Percentiles rank a stretch among this genome's conserved stretches.
Conservation (phyloP, 2,113 vertebrate genomes). For the Bombycilla garrulus region DNA sequence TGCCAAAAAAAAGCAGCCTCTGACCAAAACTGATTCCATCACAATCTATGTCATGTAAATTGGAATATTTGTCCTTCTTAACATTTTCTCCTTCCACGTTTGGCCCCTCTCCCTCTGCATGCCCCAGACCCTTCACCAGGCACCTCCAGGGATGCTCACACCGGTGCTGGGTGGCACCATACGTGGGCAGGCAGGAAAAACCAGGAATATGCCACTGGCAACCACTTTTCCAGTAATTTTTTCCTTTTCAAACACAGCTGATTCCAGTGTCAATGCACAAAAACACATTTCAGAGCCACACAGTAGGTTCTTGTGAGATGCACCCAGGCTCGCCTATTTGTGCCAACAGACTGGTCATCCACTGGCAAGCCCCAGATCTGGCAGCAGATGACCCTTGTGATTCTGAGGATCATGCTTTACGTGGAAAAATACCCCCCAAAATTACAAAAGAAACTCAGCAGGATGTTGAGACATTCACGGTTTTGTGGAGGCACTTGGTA, state of each 20-base stretch:
- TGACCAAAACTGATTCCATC: background rate
- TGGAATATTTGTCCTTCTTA: background rate
- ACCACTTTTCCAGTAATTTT: background rate
- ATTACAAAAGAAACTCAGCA: background rate
- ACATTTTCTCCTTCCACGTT: background rate
- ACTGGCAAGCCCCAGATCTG: background rate
- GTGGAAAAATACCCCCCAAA: background rate
- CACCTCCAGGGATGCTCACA: background rate
- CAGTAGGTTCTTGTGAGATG: conserved; percentile 9
- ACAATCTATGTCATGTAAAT: background rate
- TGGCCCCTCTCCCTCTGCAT: background rate
- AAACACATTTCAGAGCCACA: background rate
- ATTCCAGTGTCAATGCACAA: background rate
- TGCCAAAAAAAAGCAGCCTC: background rate
- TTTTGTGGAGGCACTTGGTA: background rate
- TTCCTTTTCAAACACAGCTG: background rate
- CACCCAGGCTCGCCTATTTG: background rate
- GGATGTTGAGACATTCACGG: background rate
- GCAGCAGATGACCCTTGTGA: background rate
- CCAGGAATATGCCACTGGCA: fast-evolving
- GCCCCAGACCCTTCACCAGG: background rate
- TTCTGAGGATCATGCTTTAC: background rate
- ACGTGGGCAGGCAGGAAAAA: background rate
- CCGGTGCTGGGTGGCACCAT: background rate
- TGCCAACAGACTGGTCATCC: background rate